These are phyloP conservation scores for Danionella dracula DNA, from an alignment of 2,797 vertebrate genomes.

Conservation along the genomic window DNA sequence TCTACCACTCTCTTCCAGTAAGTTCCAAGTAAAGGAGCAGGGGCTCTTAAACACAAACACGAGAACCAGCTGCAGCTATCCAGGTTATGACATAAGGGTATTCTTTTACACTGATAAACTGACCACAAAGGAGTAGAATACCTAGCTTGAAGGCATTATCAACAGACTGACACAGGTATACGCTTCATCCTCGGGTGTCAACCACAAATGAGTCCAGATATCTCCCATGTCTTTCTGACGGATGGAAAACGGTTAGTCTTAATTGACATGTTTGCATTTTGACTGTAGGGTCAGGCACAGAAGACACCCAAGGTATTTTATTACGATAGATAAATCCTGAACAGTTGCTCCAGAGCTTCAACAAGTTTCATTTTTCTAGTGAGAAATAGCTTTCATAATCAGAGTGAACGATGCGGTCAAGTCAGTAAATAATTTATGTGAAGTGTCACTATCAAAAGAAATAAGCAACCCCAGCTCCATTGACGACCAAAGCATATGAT, in stretches of 20 bases:
- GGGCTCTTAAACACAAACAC: constrained; percentile 24
- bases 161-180: constrained; percentile 64
- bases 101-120: constrained; percentile 42
- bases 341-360: background rate
- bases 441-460: background rate
- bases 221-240: constrained; percentile 50
- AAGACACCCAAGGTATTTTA: constrained; percentile 32
- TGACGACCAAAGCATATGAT: constrained; percentile 24
- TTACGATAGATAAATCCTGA: constrained; percentile 16
- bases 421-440: background rate
- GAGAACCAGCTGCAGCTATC: constrained; percentile 32
- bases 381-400: background rate
- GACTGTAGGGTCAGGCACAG: constrained; percentile 20
- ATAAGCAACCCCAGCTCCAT: constrained; percentile 3
- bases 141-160: constrained; percentile 53
- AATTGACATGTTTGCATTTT: constrained; percentile 41
- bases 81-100: constrained; percentile 45
- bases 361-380: constrained; percentile 16
- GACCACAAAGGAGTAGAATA: constrained; percentile 28
- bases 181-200: constrained; percentile 67
- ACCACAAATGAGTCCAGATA: constrained; percentile 64
- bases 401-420: constrained; percentile 17
- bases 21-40: constrained; percentile 29
- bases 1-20: background rate
- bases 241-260: constrained; percentile 50